Percentiles rank a stretch among this genome's conserved stretches.
Evolutionary conservation across 2,797 vertebrate species (phyloP).

Genomic region (Urosaurus nigricauda): DNA sequence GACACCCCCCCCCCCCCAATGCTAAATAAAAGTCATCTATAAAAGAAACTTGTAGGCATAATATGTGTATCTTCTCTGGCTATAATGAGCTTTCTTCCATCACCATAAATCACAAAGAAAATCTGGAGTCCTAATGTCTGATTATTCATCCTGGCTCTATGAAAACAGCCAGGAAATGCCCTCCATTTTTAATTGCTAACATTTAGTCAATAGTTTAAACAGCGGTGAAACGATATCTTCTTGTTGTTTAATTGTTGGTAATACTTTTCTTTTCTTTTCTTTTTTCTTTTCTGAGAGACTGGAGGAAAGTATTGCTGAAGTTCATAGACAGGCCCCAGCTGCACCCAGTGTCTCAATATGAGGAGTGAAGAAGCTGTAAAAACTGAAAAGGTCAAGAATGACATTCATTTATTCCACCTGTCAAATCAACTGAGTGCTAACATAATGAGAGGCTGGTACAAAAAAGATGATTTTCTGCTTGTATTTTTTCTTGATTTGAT

Average conservation of each 20-base stretch:
- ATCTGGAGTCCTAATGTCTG: conserved; percentile 43
- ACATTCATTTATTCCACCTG: conserved; percentile 73
- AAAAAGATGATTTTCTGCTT: conserved; percentile 58
- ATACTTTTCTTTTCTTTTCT: background rate
- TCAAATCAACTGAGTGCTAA: conserved; percentile 66
- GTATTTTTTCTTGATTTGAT: conserved; percentile 64
- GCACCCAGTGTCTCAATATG: conserved; percentile 60
- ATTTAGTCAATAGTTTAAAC: conserved; percentile 57
- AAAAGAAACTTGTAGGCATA: conserved; percentile 56
- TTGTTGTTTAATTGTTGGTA: conserved; percentile 51
- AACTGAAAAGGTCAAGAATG: conserved; percentile 74
- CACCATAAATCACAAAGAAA: conserved; percentile 47
- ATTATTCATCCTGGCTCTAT: conserved; percentile 51
- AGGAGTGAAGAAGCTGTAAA: conserved; percentile 71
- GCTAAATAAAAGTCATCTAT: conserved; percentile 49
- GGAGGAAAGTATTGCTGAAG: conserved; percentile 64
- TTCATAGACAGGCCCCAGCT: conserved; percentile 62
- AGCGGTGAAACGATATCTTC: conserved; percentile 48
- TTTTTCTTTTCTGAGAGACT: conserved; percentile 42
- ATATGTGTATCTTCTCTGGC: conserved; percentile 49
- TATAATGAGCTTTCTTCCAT: conserved; percentile 9
- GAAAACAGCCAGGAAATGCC: conserved; percentile 54
- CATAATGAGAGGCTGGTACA: conserved; percentile 62
- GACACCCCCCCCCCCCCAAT: conserved; percentile 30
- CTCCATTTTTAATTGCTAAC: conserved; percentile 56